Evolutionary conservation across 1,140 invertebrate species (phyloP).

Genomic region (Anadara kagoshimensis): DNA sequence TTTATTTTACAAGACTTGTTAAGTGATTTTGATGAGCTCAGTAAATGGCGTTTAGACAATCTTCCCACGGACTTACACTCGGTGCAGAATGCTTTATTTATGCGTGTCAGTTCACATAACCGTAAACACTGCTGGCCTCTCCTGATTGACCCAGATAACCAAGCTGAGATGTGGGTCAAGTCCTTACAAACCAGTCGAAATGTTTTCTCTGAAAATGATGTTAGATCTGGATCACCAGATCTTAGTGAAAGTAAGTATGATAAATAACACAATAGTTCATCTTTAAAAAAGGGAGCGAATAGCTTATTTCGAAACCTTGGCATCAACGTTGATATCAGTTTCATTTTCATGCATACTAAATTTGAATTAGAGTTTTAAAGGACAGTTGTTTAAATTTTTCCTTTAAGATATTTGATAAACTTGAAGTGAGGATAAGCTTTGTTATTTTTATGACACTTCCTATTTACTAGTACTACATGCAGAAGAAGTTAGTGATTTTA

Average conservation of each 20-base stretch:
- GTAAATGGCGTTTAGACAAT: conserved; percentile 64
- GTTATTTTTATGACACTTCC: too few species aligned
- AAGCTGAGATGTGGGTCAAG: conserved; percentile 69
- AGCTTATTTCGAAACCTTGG: not conserved
- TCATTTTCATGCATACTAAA: not conserved
- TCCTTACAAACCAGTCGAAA: conserved; percentile 61
- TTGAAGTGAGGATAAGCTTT: too few species aligned
- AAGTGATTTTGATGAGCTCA: conserved; percentile 70
- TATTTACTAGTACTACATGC: too few species aligned
- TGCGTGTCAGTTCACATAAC: conserved; percentile 67
- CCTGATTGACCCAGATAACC: conserved; percentile 71
- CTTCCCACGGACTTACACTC: conserved; percentile 68
- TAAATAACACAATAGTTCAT: too few species aligned
- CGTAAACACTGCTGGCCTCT: conserved; percentile 71
- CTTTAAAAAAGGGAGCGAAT: not conserved
- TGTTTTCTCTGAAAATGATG: conserved; percentile 60
- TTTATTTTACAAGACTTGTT: conserved; percentile 69
- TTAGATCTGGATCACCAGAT: conserved; percentile 43
- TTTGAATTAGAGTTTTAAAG: too few species aligned
- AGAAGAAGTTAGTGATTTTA: too few species aligned
- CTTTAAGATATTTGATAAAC: too few species aligned
- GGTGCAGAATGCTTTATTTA: conserved; percentile 70
- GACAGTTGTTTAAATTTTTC: too few species aligned
- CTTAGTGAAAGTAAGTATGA: conserved; percentile 45
- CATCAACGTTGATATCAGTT: not conserved